These are phyloP conservation scores for Bos taurus DNA, from an alignment of 2,113 vertebrate genomes.

Conservation along the genomic window DNA sequence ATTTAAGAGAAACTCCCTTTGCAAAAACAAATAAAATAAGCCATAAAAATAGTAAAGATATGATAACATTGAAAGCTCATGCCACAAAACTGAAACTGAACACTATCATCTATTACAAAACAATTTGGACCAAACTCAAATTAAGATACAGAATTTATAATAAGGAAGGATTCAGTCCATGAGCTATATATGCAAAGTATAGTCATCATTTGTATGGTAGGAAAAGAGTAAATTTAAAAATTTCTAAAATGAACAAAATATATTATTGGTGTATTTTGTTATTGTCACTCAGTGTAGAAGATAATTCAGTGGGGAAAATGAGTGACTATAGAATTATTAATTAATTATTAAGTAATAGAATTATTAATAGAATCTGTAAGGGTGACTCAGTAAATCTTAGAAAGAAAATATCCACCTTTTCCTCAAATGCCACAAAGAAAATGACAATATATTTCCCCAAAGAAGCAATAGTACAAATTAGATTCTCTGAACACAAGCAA, in stretches of 20 bases:
- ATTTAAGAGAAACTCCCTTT: neutral
- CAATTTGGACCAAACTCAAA: neutral
- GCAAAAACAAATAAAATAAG: neutral
- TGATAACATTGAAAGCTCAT: neutral
- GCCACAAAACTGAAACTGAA: neutral
- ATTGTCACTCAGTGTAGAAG: neutral
- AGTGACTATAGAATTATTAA: neutral
- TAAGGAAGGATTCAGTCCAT: neutral
- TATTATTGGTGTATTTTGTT: neutral
- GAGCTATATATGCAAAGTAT: neutral
- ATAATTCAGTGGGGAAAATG: neutral
- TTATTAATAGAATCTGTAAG: neutral
- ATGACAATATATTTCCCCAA: neutral
- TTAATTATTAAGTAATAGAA: neutral
- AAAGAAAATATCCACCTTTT: neutral
- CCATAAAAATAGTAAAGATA: neutral
- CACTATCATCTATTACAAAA: neutral
- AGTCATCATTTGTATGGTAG: neutral
- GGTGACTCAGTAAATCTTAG: neutral
- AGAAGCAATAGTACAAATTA: neutral
- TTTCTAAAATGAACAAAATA: neutral
- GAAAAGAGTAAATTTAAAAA: neutral
- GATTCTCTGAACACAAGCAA: neutral
- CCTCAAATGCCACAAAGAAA: neutral
- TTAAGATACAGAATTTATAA: neutral